phyloP scores from a whole-genome alignment of 2,113 vertebrate genomes.

The Bettongia penicillata region DNA sequence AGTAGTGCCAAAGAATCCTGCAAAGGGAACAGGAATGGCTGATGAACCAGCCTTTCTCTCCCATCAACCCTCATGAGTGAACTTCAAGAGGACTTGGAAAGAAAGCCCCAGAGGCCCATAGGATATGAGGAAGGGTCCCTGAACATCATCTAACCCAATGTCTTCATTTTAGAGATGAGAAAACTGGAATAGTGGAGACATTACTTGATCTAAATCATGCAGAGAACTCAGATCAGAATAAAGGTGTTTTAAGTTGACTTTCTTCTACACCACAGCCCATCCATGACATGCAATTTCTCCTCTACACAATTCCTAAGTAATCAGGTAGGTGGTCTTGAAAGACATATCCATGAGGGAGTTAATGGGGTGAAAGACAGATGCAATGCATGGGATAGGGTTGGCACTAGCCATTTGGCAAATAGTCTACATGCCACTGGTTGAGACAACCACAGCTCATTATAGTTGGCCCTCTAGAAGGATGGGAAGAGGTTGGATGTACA shows the following conservation, averaged over 20 bases:
- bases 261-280: background rate
- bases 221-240: background rate
- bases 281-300: background rate
- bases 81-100: background rate
- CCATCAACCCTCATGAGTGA: too few relatives aligned
- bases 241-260: background rate
- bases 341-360: background rate
- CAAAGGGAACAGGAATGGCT: background rate
- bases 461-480: background rate
- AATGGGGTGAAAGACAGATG: background rate
- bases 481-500: background rate
- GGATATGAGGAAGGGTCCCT: background rate
- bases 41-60: background rate
- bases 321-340: background rate
- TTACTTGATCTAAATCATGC: background rate
- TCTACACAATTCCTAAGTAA: background rate
- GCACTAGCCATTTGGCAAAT: background rate
- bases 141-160: background rate
- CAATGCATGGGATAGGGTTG: background rate
- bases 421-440: background rate
- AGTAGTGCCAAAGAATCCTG: constrained; percentile 79
- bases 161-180: background rate
- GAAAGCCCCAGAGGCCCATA: background rate
- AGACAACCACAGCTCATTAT: background rate
- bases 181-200: background rate